Evolutionary conservation across 2,888 invertebrate species (phyloP), one percentile per base, ranked within the genome.

Genomic region (Stenoptilia bipunctidactyla): DNA sequence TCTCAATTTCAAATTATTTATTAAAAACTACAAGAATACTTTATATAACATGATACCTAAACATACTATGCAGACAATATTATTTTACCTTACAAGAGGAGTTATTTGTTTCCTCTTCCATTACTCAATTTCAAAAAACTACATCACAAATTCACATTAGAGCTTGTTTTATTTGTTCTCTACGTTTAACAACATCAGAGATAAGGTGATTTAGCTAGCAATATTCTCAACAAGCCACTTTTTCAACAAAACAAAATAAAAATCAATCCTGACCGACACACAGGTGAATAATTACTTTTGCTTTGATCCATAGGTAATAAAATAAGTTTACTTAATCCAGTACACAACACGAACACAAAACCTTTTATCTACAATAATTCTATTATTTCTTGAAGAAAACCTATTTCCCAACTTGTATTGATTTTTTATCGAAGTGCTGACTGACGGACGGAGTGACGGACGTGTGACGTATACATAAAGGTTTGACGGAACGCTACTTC

Each of bases 31-130:
- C n/a, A n/a, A n/a, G n/a, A n/a, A n/a, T n/a, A n/a, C n/a, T n/a
- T n/a, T n/a, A 20, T 20, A 20, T 5, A 20, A 20, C 10, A 13
- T 12, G 35, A 13, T 12, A 12, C 12, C 13, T 13, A 35, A 13
- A 13, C 6, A 35, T 14, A 35, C 10, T 35, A 35, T 33, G 33
- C 33, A 33, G 12, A 33, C 12, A 33, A 33, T 13, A 33, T n/a
- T 33, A n/a, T 65, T 67, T 83, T 83, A 83, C 83, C 83, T 83
- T 70, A 75, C 77, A 82, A 69, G 79, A 79, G 66, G 79, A 79
- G 64, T 63, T 75, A 66, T 70, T 76, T 67, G 58, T 66, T 65
- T 66, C 74, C 58, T 73, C 74, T 75, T 83, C 82, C 83, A 83
- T 83, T 56, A 68, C 75, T 76, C 57, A 61, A 67, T 56, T 57